phyloP scores from a whole-genome alignment of 1,140 invertebrate species.

The Cotesia vestalis region DNA sequence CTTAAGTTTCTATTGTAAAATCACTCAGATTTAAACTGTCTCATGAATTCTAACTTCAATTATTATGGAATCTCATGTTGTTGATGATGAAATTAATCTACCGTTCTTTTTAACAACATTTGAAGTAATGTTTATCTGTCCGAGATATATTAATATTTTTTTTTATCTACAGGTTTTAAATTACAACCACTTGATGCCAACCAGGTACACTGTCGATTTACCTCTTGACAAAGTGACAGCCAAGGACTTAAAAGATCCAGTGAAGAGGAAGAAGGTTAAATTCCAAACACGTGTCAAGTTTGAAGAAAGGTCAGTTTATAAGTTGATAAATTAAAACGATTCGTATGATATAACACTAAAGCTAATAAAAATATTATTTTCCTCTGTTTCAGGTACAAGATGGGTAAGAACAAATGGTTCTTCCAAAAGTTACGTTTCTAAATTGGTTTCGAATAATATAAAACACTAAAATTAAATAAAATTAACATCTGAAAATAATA shows the following conservation, averaged over 20 bases:
- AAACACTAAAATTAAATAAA: slow-evolving; percentile 6
- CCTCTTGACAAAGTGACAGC: slow-evolving; percentile 85
- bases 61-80: too few species aligned
- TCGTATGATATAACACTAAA: not conserved
- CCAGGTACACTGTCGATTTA: slow-evolving; percentile 94
- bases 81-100: not conserved
- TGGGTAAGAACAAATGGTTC: slow-evolving; percentile 99
- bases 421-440: slow-evolving; percentile 99
- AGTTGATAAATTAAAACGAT: not conserved
- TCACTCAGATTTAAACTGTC: too few species aligned
- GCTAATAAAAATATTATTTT: slow-evolving; percentile 17
- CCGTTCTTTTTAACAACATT: slow-evolving; percentile 12
- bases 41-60: too few species aligned
- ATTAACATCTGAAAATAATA: not conserved
- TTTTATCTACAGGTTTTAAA: slow-evolving; percentile 80
- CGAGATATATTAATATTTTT: slow-evolving; percentile 15
- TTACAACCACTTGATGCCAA: slow-evolving; percentile 99
- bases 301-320: slow-evolving; percentile 82
- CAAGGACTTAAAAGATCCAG: slow-evolving; percentile 96
- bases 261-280: slow-evolving; percentile 92
- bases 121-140: too few species aligned
- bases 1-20: too few species aligned
- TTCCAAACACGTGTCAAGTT: slow-evolving; percentile 95
- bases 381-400: slow-evolving; percentile 77
- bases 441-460: slow-evolving; percentile 55